Base-by-base conservation (phyloP, 2,797 vertebrate species). In the Cyprinella venusta region DNA sequence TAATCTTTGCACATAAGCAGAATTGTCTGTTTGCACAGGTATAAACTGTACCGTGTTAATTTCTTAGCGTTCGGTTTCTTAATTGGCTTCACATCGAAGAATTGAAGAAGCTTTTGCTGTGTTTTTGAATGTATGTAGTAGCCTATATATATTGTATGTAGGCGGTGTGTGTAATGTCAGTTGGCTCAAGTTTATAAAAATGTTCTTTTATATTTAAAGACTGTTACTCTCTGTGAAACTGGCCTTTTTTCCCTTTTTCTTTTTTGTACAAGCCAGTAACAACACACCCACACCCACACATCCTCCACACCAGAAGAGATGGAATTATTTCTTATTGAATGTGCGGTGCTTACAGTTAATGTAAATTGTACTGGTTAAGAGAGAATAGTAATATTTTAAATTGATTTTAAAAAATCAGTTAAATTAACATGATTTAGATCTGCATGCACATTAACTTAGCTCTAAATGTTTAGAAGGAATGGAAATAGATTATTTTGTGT, bases 211-310 rank as follows among this genome's bases (percentile, higher is more conserved):
- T 52, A 6, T 21, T 24, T 76, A 40, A 48, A 24, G 5, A 18
- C 13, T 77, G 19, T 21, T 76, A 74, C 18, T 26, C 54, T 9
- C 10, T 76, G 26, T 36, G 24, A 24, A 38, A 76, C 10, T 76
- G 16, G 16, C 16, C 48, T 2, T 50, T 45, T 61, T 1, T 48
- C 18, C 1, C 1, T 36, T 19, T 12, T 56, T 6, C 48, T 61
- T 30, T 30, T 24, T 38, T 7, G 33, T 68, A 18, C 26, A 76
- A 30, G 24, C 48, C 15, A 74, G 67, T 30, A 33, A 38, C 48
- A 70, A 72, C 76, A 74, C 80, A n/a, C 65, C 52, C 84, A 40
- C 80, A 33, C 26, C 1, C 61, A 68, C 26, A 21, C 75, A 56
- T 61, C 68, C 80, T 59, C 59, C 84, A 68, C 75, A 65, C 50